A percentile compares a stretch with the other conserved stretches of the same genome.
Conservation (phyloP, 2,113 vertebrate species). For the Centropus bengalensis region DNA sequence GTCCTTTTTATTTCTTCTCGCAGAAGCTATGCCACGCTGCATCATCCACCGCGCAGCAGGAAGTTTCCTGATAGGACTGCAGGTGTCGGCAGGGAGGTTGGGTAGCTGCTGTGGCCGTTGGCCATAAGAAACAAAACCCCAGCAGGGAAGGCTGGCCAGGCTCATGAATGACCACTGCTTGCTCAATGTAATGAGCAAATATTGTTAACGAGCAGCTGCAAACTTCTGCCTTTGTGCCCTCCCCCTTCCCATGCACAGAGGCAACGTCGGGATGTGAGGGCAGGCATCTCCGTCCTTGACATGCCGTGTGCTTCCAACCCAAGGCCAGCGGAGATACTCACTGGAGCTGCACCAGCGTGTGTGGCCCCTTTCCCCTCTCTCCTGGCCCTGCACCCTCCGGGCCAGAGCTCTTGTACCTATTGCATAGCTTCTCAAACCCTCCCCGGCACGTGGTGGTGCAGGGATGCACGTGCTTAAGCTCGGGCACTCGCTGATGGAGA, state of each 20-base stretch:
- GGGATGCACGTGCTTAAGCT: background rate
- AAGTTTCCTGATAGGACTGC: background rate
- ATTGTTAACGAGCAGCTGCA: constrained; percentile 6
- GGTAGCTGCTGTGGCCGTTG: background rate
- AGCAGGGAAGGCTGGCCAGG: background rate
- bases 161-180: background rate
- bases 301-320: background rate
- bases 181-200: background rate
- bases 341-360: accelerated
- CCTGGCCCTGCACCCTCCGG: background rate
- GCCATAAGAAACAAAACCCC: background rate
- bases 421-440: background rate
- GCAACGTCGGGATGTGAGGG: background rate
- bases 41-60: background rate
- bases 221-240: background rate
- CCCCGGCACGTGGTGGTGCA: background rate
- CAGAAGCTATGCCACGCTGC: background rate
- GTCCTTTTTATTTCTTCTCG: background rate
- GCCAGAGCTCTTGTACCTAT: background rate
- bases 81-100: background rate
- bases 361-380: background rate
- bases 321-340: background rate
- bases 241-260: background rate
- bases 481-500: background rate
- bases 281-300: accelerated